Percentiles rank a stretch among this genome's conserved stretches.
Evolutionary conservation across 2,113 vertebrate species (phyloP).

Genomic region (Pseudonaja textilis): DNA sequence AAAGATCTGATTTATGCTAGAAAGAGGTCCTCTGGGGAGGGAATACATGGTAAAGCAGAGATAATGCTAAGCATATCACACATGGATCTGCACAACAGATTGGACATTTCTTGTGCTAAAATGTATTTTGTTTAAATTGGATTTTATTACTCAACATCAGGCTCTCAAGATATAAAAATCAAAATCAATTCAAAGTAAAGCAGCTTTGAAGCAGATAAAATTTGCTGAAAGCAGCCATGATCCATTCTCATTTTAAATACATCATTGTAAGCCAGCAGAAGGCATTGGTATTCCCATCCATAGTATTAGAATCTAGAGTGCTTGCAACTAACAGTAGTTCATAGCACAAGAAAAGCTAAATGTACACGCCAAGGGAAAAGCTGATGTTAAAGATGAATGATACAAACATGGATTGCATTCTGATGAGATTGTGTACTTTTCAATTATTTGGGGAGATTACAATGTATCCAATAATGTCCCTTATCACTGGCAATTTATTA

Average conservation of each 20-base stretch:
- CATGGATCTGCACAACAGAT: not conserved
- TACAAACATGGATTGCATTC: not conserved
- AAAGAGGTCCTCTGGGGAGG: not conserved
- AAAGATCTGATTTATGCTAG: not conserved
- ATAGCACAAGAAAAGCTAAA: not conserved
- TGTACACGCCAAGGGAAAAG: not conserved
- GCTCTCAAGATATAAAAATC: slow-evolving; percentile 40
- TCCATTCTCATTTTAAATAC: slow-evolving; percentile 18
- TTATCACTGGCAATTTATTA: not conserved
- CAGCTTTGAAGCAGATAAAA: slow-evolving; percentile 41
- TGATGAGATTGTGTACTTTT: not conserved
- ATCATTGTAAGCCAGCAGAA: rapidly evolving
- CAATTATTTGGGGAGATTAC: not conserved
- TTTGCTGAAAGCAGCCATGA: not conserved
- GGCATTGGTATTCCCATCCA: not conserved
- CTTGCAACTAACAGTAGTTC: not conserved
- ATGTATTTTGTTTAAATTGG: slow-evolving; percentile 13
- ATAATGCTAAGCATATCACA: not conserved
- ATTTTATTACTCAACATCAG: slow-evolving; percentile 23
- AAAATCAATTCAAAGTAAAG: slow-evolving; percentile 36
- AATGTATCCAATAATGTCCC: not conserved
- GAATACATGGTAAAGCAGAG: rapidly evolving
- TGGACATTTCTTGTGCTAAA: slow-evolving; percentile 18
- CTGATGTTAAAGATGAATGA: not conserved
- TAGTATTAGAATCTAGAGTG: rapidly evolving